Conservation (phyloP, 2,797 vertebrate species). For the Poecilia picta region DNA sequence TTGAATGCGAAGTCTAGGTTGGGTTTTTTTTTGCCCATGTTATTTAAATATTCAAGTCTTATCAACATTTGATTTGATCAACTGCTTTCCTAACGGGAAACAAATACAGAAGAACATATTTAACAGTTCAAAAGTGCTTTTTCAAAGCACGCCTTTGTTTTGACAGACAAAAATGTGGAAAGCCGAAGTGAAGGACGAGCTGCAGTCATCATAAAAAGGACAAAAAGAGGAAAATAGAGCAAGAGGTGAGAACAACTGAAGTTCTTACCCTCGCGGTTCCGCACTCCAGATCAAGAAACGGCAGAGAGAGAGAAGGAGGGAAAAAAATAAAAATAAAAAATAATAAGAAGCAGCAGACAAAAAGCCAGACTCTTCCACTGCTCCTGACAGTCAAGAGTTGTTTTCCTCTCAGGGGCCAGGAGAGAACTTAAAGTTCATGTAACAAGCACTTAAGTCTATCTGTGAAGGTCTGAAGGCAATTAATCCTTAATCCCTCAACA, state of each 20-base stretch:
- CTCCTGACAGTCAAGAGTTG: constrained; percentile 40
- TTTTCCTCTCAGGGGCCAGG: constrained; percentile 60
- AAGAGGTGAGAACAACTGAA: constrained; percentile 57
- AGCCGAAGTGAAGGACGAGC: constrained; percentile 14
- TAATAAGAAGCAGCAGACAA: constrained; percentile 36
- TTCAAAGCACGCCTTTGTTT: neutral
- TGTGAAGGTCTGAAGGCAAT: constrained; percentile 75
- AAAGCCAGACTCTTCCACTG: constrained; percentile 34
- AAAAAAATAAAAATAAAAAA: constrained; percentile 23
- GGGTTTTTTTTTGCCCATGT: neutral
- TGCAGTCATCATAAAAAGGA: constrained; percentile 7
- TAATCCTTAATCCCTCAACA: constrained; percentile 76
- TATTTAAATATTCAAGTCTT: constrained; percentile 3
- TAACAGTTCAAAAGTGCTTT: constrained; percentile 6
- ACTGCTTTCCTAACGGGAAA: neutral
- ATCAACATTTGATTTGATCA: neutral
- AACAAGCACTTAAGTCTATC: constrained; percentile 73
- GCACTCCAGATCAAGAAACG: constrained; percentile 32
- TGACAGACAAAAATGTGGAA: neutral
- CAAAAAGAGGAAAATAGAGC: constrained; percentile 16
- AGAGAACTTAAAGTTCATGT: constrained; percentile 70
- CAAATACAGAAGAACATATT: neutral
- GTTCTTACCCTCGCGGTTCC: constrained; percentile 62
- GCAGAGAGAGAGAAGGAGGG: no score
- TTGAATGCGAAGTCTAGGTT: neutral